Evolutionary conservation across 2,888 invertebrate genomes (phyloP).

Genomic region (Tipula lateralis): DNA sequence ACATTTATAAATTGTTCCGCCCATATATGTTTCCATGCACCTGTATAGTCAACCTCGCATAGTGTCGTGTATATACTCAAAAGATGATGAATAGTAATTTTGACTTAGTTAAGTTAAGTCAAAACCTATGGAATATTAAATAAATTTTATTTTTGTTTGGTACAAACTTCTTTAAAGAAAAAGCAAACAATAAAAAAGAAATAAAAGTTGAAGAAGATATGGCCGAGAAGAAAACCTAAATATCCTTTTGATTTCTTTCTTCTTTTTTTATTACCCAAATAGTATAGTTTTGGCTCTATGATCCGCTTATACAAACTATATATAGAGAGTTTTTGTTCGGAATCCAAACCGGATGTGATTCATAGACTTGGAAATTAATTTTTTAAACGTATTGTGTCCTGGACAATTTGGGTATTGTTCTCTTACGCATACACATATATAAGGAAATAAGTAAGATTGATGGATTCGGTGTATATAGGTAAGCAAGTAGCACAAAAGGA

Average conservation of each 20-base stretch:
- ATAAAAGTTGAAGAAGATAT: not conserved
- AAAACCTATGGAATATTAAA: not conserved
- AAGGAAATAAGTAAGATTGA: slow-evolving; percentile 13
- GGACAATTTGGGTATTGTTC: not conserved
- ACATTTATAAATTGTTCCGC: too few species aligned
- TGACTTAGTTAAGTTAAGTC: not conserved
- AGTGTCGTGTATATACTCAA: too few species aligned
- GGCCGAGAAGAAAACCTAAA: not conserved
- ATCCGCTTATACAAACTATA: not conserved
- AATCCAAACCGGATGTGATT: slow-evolving; percentile 1
- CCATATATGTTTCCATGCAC: not conserved
- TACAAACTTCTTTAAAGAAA: not conserved
- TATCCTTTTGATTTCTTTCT: slow-evolving; percentile 20
- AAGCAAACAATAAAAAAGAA: not conserved
- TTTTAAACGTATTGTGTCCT: not conserved
- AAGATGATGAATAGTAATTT: not conserved
- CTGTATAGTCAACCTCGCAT: not conserved
- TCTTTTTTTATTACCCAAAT: not conserved
- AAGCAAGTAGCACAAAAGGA: not conserved
- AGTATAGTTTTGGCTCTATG: slow-evolving; percentile 7
- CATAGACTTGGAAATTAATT: not conserved
- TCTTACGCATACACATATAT: not conserved
- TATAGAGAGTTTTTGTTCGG: not conserved
- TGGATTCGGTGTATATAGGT: not conserved
- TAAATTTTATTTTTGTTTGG: not conserved